Evolutionary conservation across 2,113 vertebrate species (phyloP), one percentile per base, ranked within the genome.

Genomic region (Clupea harengus): DNA sequence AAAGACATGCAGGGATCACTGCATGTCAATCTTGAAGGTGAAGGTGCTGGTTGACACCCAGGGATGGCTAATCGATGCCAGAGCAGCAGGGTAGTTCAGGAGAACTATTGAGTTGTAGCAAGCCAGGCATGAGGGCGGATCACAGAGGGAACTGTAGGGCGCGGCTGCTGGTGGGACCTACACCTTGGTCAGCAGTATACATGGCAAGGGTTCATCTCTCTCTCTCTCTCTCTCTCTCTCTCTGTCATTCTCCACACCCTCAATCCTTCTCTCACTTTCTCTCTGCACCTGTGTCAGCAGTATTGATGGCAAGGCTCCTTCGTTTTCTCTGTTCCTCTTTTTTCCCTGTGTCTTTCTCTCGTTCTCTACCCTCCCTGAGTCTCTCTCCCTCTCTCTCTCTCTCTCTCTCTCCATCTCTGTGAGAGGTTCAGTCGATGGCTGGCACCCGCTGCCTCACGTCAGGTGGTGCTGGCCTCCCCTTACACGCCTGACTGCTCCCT

Each of bases 41-140:
- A 6, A 84, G 8, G 28, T 46, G 64, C 8, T 47, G n/a, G 11
- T 47, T 45, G 57, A 83, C n/a, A 52, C 64, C 47, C 82, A 45
- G 47, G 64, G 52, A 45, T 15, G 64, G 39, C n/a, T 39, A 72
- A 45, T 54, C 80, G 22, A 78, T 54, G 44, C 57, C 22, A 75
- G 45, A 72, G 32, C 46, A 84, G 32, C 22, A 80, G 75, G 60
- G 28, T 28, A 39, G 64, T 18, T 72, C n/a, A 2, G 64, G 13
- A 32, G 64, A 72, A 72, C 64, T 72, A 72, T 72, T 72, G 64
- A 72, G 64, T 72, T 72, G 64, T n/a, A 39, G 28, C 78, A 11
- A 4, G 4, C 15, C 18, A 47, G 81, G 81, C 39, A 45, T 45
- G 81, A 32, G 39, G 32, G 46, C 15, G 7, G 81, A 81, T 81